Base-by-base conservation (phyloP, 2,113 vertebrate genomes). In the Ceuthmochares aereus region DNA sequence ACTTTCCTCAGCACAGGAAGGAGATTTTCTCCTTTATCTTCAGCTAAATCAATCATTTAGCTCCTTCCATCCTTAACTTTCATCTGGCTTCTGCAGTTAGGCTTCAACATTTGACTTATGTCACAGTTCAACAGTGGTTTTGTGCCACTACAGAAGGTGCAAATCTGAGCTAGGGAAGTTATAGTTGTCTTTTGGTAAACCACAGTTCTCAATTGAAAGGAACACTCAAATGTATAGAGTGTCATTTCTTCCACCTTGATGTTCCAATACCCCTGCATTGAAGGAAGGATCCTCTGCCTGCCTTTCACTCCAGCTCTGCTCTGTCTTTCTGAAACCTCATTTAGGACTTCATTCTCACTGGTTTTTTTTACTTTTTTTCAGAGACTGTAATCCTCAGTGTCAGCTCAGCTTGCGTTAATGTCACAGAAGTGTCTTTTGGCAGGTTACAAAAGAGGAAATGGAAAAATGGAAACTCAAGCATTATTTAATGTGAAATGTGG, bases 381-480 rank as follows among this genome's bases (percentile, higher is more conserved):
- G 60, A 49, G 17, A 5, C 52, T 68, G 29, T 30, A 87, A 89
- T 59, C 43, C 3, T 23, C 79, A 80, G 76, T 42, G 58, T 66
- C 69, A 89, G 32, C 87, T 92, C 87, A 78, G 73, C 77, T 93
- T 0, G 0, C 52, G 89, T 91, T 94, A 95, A 6, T 91, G 80
- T 87, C 89, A 94, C 32, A 70, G 34, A 84, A 89, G 43, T 42
- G 52, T 79, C 42, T 87, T 40, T 60, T 91, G 62, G 66, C 66
- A 75, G 58, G 84, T 95, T 78, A 94, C 77, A 82, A 76, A 81
- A 79, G n/a, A 79, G 77, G 89, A 94, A 95, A 82, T 43, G 43
- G 74, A 21, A 91, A 94, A 95, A 84, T 43, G 43, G 74, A 21
- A 95, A 94, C n/a, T 60, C 30, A 14, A 89, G 62, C 56, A 51